These are phyloP conservation scores for Acrocephalus arundinaceus DNA, from an alignment of 2,113 vertebrate genomes.

Conservation along the genomic window DNA sequence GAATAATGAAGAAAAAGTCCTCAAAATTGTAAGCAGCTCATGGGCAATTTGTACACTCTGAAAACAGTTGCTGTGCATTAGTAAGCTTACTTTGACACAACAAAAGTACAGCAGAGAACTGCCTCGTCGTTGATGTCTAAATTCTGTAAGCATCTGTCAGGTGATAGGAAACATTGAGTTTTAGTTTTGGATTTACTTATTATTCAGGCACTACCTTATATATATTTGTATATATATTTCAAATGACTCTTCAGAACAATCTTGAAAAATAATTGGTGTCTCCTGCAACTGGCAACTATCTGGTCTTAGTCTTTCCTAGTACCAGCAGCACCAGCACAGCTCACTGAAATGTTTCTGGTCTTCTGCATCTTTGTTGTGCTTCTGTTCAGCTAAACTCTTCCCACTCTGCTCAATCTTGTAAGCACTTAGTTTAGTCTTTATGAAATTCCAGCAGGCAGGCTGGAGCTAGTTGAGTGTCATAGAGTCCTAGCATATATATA, in stretches of 20 bases:
- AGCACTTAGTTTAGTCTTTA: neutral
- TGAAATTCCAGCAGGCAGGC: neutral
- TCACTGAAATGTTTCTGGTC: neutral
- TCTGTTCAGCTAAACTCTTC: neutral
- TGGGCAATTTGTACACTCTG: neutral
- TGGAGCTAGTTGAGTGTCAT: neutral
- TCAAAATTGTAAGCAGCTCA: conserved; percentile 18
- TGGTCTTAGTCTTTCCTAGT: neutral
- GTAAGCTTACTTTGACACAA: neutral
- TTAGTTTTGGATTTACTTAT: neutral
- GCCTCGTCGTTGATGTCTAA: neutral
- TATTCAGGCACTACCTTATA: neutral
- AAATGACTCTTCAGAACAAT: neutral
- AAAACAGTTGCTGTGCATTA: neutral
- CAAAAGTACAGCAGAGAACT: neutral
- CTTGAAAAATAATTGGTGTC: neutral
- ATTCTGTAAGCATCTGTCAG: neutral
- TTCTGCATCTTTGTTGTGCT: neutral
- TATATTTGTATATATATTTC: neutral
- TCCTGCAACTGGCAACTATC: neutral
- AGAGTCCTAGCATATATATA: neutral
- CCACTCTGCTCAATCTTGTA: accelerated
- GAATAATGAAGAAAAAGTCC: conserved; percentile 54
- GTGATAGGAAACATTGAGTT: neutral
- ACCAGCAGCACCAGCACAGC: neutral